phyloP scores from a whole-genome alignment of 2,797 vertebrate genomes.

The Calcarius lapponicus region DNA sequence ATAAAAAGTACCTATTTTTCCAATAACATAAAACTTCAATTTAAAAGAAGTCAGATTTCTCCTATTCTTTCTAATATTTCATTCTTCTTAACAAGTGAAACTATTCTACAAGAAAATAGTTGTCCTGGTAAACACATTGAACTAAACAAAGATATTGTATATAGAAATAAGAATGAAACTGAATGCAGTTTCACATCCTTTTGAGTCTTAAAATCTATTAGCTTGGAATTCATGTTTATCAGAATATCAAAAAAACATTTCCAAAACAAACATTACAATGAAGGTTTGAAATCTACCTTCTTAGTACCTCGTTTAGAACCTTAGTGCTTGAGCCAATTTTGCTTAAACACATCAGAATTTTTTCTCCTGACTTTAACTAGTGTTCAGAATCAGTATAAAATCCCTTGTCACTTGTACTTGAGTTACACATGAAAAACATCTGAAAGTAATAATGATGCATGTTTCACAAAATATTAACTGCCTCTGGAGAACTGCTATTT shows the following conservation, averaged over 20 bases:
- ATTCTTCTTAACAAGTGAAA: neutral
- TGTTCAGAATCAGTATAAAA: neutral
- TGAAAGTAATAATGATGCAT: neutral
- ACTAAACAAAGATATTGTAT: neutral
- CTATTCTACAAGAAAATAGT: neutral
- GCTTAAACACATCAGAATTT: neutral
- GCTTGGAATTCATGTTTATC: neutral
- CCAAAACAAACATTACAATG: neutral
- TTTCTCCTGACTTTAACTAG: neutral
- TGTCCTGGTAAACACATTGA: neutral
- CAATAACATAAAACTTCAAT: neutral
- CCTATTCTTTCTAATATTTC: neutral
- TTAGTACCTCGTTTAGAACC: neutral
- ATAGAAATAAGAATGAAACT: neutral
- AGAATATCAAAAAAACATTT: neutral
- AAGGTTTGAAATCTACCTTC: neutral
- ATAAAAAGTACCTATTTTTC: neutral
- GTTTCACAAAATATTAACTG: neutral
- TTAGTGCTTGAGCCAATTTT: neutral
- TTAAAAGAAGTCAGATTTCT: neutral
- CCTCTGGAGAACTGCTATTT: neutral
- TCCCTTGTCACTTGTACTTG: neutral
- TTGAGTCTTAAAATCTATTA: neutral
- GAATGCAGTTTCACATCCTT: neutral
- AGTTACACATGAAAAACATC: neutral